Conservation (phyloP, 2,113 vertebrate genomes). For the Eulemur rufifrons region DNA sequence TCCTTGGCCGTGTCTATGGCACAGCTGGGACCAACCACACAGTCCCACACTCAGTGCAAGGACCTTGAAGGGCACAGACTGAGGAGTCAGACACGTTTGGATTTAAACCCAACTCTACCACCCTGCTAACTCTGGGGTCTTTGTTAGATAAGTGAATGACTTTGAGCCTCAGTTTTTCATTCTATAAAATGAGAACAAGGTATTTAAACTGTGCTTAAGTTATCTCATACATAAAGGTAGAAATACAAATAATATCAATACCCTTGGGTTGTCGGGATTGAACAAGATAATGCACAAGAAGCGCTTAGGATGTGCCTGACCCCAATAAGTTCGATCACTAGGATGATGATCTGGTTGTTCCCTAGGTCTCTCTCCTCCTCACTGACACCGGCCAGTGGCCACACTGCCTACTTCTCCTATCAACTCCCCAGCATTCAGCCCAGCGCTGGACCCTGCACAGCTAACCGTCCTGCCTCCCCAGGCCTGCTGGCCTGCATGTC, state of each 20-base stretch:
- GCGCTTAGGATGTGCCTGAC: accelerated
- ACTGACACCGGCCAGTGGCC: accelerated
- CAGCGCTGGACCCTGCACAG: neutral
- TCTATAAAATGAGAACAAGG: neutral
- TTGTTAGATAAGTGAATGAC: neutral
- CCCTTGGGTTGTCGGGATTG: too few species aligned
- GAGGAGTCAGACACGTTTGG: neutral
- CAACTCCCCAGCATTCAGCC: neutral
- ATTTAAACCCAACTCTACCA: neutral
- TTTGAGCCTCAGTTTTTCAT: neutral
- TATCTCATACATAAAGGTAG: neutral
- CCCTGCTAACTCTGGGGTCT: neutral
- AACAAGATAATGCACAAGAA: neutral
- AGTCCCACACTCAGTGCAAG: neutral
- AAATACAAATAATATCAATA: neutral
- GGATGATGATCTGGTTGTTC: neutral
- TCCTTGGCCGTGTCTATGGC: accelerated
- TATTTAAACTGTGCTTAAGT: neutral
- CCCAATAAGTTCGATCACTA: accelerated
- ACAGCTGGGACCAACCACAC: neutral
- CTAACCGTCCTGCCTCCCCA: neutral
- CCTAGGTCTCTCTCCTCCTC: neutral
- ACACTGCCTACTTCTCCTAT: neutral
- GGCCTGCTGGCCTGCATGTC: neutral
- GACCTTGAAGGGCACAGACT: neutral